Base-by-base conservation (phyloP, 2,113 vertebrate genomes). In the Cygnus atratus region DNA sequence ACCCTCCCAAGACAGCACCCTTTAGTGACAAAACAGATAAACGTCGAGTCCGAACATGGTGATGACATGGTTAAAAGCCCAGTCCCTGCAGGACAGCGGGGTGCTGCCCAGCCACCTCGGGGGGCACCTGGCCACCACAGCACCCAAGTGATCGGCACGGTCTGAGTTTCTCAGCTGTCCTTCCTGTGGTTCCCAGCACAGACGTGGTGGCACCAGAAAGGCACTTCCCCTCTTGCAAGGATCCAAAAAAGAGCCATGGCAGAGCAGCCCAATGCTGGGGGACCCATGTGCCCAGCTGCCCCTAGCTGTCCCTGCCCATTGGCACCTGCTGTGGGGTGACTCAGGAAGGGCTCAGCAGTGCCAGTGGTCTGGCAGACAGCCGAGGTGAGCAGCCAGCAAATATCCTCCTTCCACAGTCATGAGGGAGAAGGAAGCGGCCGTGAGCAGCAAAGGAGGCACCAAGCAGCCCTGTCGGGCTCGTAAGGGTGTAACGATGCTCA, bases 391-490 rank as follows among this genome's bases (percentile, higher is more conserved):
- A 85, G 13, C 6, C 44, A 70, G 50, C 37, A 84, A 84, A 87
- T 48, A 62, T 22, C 44, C 19, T 71, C 31, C 13, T 71, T 7
- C 50, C 61, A 19, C 20, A 29, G 31, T 50, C 37, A 0, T 1
- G 0, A 78, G 35, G 19, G 43, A 48, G 58, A 75, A 52, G 58
- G 43, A 48, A 1, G 3, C 48, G 52, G 33, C 28, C 1, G 1
- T 41, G 39, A 65, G 39, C 26, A 71, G 26, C 17, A 41, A 41
- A 88, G 55, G 61, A 92, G 58, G 61, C 68, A 54, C 37, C 22
- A 22, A 83, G 33, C 0, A 0, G 16, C 68, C 50, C 50, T 65
- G n/a, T 80, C 0, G 0, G 55, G 44, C 46, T 28, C 66, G 59
- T 74, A 59, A 63, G 68, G 37, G 37, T 46, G 37, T 73, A 22